Evolutionary conservation across 1,140 invertebrate genomes (phyloP), one percentile per base, ranked within the genome.

Genomic region (Hyles vespertilio): DNA sequence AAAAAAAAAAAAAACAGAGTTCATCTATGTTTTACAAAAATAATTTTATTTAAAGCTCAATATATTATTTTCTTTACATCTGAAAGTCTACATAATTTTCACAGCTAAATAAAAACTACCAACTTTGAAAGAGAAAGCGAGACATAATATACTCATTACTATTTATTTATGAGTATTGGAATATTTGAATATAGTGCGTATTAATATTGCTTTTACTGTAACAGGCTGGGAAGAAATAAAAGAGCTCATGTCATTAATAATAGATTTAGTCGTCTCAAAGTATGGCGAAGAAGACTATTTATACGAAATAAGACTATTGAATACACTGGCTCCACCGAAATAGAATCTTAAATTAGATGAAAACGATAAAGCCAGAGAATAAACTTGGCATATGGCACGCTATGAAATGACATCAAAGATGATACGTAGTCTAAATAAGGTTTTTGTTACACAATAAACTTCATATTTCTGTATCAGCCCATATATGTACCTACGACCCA

Each of bases 381-480:
- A 32, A 46, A 0, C 8, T 55, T 46, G 7, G 43, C 8, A 46
- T n/a, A 47, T n/a, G 22, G 10, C 34, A 10, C n/a, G 51, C 33
- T 53, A 36, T 40, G 11, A 40, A 11, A 40, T 34, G 43, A 32
- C 12, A 55, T 55, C 53, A 55, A 55, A 55, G 53, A 55, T n/a
- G 12, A 22, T 8, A 10, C 5, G n/a, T 51, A 5, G 7, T 51
- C 32, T 51, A 51, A 51, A 33, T 51, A 51, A 34, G 50, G 33
- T 51, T 51, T 33, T n/a, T 9, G 50, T 3, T 7, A 51, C 9
- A 34, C 4, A 51, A 51, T 33, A 33, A 51, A 51, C 33, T 7
- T 48, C 22, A 22, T 22, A 22, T 22, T 22, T 22, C 22, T 22
- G 22, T n/a, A n/a, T n/a, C n/a, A n/a, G n/a, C n/a, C n/a, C n/a